Evolutionary conservation across 1,140 invertebrate species (phyloP), one percentile per base, ranked within the genome.

Genomic region (Atta cephalotes): DNA sequence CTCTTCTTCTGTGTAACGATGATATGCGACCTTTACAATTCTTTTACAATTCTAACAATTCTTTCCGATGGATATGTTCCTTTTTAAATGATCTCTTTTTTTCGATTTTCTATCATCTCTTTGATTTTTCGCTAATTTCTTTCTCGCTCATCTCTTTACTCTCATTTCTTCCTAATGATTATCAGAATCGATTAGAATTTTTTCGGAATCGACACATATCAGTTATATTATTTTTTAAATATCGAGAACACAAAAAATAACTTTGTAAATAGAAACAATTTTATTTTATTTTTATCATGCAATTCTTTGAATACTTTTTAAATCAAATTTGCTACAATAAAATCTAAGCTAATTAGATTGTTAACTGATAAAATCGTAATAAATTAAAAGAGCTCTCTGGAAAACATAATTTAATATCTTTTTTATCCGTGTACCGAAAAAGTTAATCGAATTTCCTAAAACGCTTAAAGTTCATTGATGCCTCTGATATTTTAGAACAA

Each of bases 1-100:
- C 72, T 79, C 76, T 39, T 35, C 6, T 82, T 82, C 63, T 56
- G 21, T 53, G 60, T 88, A 88, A 78, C 78, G 76, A 87, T 90
- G 89, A 90, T 45, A 82, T 58, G 45, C 65, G 53, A n/a, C 35
- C 53, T 21, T 21, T 21, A 21, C 21, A 21, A 7, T 39, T 76
- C 45, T 87, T 31, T 35, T 35, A 35, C 16, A 16, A 21, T 49
- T 53, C 10, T 68, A 25, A 25, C 25, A 25, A 25, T 25, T 25
- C 51, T 14, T 51, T 80, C n/a, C 78, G 39, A 31, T 51, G 21
- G 21, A 21, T 53, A 31, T 16, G 31, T 60, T 81, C 31, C 16
- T 39, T 28, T 71, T 58, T 12, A 18, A 14, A 25, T 21, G 31
- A 0, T 28, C n/a, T 28, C n/a, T 9, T 65, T 28, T 56, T 74